Evolutionary conservation across 2,888 invertebrate genomes (phyloP), one percentile per base, ranked within the genome.

Genomic region (Ornithoptera alexandrae): DNA sequence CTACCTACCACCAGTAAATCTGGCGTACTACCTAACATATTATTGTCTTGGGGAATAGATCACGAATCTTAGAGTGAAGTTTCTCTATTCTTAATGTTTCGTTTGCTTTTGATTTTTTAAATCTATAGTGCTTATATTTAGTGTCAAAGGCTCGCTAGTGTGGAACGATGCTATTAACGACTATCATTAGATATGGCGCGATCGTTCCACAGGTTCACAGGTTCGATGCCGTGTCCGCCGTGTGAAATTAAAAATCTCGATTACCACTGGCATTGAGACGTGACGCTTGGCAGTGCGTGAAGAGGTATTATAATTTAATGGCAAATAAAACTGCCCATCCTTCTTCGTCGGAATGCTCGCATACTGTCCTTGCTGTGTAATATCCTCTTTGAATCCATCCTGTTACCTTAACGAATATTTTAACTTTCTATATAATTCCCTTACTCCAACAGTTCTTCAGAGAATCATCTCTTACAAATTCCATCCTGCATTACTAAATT

Each of bases 241-340:
- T 73, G 71, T 60, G 57, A 72, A 76, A 75, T 76, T 74, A 73
- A 73, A 74, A 74, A 72, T 60, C 72, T 70, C 71, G 72, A 75
- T 75, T 76, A 74, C 72, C 61, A 68, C 66, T 64, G 77, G 76
- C 77, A 79, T 78, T 77, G 80, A 77, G 75, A 78, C 72, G 78
- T 72, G 77, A 80, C 78, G 79, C 78, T 80, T 71, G 74, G 72
- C 74, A 69, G 77, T 77, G 80, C 83, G 73, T 78, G 73, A 76
- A 78, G 74, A 68, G 67, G 46, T 30, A 46, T 68, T 46, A 18
- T 59, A 58, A 63, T 60, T 68, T 64, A 15, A 68, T 66, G 36
- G 53, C 8, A 60, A 30, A 60, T 59, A 30, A 57, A 57, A 1
- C 20, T 18, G 15, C 6, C 20, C 5, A 57, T n/a, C 17, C 15